A percentile compares a stretch with the other conserved stretches of the same genome.
Conservation (phyloP, 2,888 invertebrate species). For the Melipona beecheii region DNA sequence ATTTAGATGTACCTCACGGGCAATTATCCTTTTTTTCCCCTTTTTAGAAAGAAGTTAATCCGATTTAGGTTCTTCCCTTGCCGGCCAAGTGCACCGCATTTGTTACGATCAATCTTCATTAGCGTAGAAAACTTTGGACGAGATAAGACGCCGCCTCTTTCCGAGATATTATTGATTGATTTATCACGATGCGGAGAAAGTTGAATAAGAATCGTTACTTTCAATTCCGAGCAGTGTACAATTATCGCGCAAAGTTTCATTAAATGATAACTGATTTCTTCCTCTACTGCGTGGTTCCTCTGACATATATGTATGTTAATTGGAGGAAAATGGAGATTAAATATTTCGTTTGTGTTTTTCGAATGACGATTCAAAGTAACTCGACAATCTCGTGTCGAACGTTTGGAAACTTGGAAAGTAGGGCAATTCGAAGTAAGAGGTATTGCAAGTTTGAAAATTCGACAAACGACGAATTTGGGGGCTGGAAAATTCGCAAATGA, state of each 20-base stretch:
- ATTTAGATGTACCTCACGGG: conserved; percentile 30
- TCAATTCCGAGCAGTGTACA: neutral
- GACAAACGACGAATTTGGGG: neutral
- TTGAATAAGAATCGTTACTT: neutral
- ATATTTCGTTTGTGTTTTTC: neutral
- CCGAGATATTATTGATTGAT: neutral
- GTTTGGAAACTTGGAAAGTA: neutral
- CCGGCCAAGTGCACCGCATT: conserved; percentile 4
- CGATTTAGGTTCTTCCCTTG: conserved; percentile 27
- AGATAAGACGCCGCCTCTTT: conserved; percentile 7
- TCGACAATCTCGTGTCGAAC: neutral
- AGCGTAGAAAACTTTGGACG: conserved; percentile 24
- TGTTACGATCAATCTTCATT: conserved; percentile 48
- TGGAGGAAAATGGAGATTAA: no score
- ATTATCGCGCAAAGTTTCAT: neutral
- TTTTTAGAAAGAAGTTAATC: conserved; percentile 28
- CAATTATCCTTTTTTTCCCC: conserved; percentile 21
- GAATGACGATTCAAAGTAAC: no score
- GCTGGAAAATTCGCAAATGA: neutral
- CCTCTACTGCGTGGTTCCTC: neutral
- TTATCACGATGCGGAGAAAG: neutral
- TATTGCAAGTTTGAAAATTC: no score
- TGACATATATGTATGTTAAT: neutral
- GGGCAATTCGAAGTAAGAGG: no score
- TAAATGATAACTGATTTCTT: neutral